These are phyloP conservation scores for Ataeniobius toweri DNA, from an alignment of 2,797 vertebrate species.

Conservation along the genomic window DNA sequence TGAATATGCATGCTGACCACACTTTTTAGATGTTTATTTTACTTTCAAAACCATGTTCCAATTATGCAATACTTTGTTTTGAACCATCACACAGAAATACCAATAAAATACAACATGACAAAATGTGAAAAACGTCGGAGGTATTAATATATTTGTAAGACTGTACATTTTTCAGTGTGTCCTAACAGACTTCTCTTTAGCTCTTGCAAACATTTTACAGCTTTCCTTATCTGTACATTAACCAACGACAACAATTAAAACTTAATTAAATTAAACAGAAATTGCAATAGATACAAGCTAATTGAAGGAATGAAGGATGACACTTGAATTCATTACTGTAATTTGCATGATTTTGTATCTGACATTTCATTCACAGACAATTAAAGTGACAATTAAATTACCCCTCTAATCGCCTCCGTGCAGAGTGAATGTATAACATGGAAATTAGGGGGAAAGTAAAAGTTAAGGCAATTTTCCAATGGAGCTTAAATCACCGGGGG, in stretches of 20 bases:
- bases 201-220: constrained; percentile 12
- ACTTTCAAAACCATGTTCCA: too few relatives aligned
- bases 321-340: constrained; percentile 39
- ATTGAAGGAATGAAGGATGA: constrained; percentile 23
- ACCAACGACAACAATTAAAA: constrained; percentile 4
- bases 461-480: constrained; percentile 28
- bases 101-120: not conserved
- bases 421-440: constrained; percentile 39
- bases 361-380: constrained; percentile 47
- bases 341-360: constrained; percentile 42
- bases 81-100: not conserved
- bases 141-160: not conserved
- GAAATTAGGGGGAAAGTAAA: constrained; percentile 41
- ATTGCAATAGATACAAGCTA: constrained; percentile 11
- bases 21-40: too few relatives aligned
- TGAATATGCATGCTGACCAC: too few relatives aligned
- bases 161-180: not conserved
- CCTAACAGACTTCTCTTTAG: constrained; percentile 1
- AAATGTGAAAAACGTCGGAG: not conserved
- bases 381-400: constrained; percentile 67
- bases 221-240: not conserved
- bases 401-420: constrained; percentile 33
- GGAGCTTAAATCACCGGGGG: constrained; percentile 15
- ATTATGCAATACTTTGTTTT: not conserved
- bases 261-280: constrained; percentile 3